These are phyloP conservation scores for Drosophila willistoni DNA, from an alignment of 1,140 invertebrate species.

Conservation along the genomic window DNA sequence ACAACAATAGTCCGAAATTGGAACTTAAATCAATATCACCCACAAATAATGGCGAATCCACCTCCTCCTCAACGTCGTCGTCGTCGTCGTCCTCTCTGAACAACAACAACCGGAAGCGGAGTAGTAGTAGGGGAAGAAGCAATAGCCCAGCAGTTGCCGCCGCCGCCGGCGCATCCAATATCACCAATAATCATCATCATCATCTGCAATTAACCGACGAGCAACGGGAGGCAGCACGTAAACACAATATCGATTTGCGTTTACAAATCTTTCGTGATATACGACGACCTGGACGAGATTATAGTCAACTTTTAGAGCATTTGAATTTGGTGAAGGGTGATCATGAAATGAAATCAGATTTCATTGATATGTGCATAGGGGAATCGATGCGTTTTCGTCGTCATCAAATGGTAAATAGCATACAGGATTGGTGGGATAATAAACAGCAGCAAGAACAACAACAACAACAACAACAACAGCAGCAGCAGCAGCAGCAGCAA, in stretches of 20 bases:
- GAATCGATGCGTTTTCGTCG: slow-evolving; percentile 93
- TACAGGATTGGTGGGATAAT: slow-evolving; percentile 82
- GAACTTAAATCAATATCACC: slow-evolving; percentile 19
- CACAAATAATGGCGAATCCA: slow-evolving; percentile 42
- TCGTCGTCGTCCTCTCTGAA: neutral
- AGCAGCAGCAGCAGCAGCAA: slow-evolving; percentile 27
- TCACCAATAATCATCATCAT: slow-evolving; percentile 14
- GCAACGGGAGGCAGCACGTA: slow-evolving; percentile 82
- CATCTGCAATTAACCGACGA: slow-evolving; percentile 66
- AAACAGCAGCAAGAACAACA: slow-evolving; percentile 54
- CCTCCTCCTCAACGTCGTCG: too few species aligned
- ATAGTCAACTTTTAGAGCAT: slow-evolving; percentile 88
- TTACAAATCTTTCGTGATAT: slow-evolving; percentile 85
- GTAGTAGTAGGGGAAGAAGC: neutral
- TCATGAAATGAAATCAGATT: slow-evolving; percentile 87
- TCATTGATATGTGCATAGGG: slow-evolving; percentile 89
- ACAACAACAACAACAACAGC: neutral
- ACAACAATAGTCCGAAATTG: slow-evolving; percentile 41
- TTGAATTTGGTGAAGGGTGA: slow-evolving; percentile 89
- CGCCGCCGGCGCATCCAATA: slow-evolving; percentile 25
- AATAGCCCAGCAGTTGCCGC: neutral
- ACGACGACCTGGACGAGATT: slow-evolving; percentile 86
- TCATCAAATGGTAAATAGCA: slow-evolving; percentile 86
- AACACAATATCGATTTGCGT: slow-evolving; percentile 83
- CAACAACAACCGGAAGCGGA: neutral